A percentile compares a stretch with the other conserved stretches of the same genome.
Evolutionary conservation across 1,140 invertebrate genomes (phyloP).

Genomic region (Drosophila parabipectinata): DNA sequence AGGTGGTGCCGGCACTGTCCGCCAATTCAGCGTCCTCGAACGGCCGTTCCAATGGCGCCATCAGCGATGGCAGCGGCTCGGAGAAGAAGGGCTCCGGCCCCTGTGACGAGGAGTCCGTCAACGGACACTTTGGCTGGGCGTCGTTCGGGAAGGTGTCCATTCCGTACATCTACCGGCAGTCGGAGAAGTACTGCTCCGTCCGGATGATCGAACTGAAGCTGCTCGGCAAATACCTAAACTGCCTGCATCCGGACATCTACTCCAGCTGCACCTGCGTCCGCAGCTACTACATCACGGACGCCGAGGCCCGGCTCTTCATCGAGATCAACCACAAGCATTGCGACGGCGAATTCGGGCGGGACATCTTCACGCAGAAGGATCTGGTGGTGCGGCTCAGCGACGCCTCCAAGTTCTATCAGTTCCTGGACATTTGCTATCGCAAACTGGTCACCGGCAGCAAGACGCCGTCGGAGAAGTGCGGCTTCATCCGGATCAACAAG

Average conservation of each 20-base stretch:
- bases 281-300: conserved; percentile 96
- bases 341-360: conserved; percentile 94
- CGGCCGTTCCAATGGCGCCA: conserved; percentile 53
- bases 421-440: conserved; percentile 93
- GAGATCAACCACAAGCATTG: conserved; percentile 97
- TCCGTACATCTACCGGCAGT: conserved; percentile 93
- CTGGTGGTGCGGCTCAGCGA: conserved; percentile 94
- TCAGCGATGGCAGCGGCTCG: conserved; percentile 17
- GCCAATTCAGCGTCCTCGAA: conserved; percentile 35
- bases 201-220: conserved; percentile 95
- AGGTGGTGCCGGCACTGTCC: conserved; percentile 61
- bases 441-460: conserved; percentile 89
- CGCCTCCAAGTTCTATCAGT: conserved; percentile 95
- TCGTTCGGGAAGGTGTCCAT: conserved; percentile 93
- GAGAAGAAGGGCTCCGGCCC: conserved; percentile 62
- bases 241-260: conserved; percentile 93
- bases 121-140: conserved; percentile 95
- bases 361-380: conserved; percentile 95
- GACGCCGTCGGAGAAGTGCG: conserved; percentile 92
- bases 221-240: conserved; percentile 93
- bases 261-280: conserved; percentile 93
- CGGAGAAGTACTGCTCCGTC: conserved; percentile 95
- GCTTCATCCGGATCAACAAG: conserved; percentile 96
- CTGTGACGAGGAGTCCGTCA: conserved; percentile 91
- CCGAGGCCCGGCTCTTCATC: conserved; percentile 94